phyloP scores from a whole-genome alignment of 2,888 invertebrate genomes.

The Drosophila helvetica region DNA sequence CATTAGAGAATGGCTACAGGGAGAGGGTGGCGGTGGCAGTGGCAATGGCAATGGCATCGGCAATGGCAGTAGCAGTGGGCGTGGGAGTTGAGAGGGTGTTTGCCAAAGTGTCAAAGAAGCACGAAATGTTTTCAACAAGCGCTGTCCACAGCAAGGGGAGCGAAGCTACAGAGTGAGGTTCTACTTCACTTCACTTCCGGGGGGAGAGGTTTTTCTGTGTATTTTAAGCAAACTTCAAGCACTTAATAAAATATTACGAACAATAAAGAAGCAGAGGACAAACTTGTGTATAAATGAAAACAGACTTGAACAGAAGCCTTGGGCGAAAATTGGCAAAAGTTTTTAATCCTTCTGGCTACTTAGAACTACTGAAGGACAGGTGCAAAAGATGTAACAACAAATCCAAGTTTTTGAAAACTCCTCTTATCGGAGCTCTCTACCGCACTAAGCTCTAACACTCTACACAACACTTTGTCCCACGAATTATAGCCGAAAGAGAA shows the following conservation, averaged over 20 bases:
- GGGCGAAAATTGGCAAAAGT: too few relatives aligned
- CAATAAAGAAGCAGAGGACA: neutral
- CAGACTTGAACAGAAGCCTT: neutral
- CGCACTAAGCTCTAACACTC: too few relatives aligned
- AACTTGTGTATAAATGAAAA: neutral
- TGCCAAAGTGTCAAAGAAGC: constrained; percentile 38
- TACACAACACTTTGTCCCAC: too few relatives aligned
- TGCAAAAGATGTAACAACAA: too few relatives aligned
- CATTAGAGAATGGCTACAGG: constrained; percentile 25
- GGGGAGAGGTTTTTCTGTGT: constrained; percentile 42
- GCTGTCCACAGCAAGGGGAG: constrained; percentile 9
- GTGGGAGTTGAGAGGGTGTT: neutral
- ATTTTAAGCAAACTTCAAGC: constrained; percentile 57
- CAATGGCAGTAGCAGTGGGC: constrained; percentile 1
- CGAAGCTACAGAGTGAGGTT: constrained; percentile 37
- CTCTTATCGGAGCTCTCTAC: too few relatives aligned
- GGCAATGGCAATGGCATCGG: neutral
- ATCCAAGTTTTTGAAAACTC: too few relatives aligned
- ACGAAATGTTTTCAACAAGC: constrained; percentile 32
- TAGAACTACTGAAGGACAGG: too few relatives aligned
- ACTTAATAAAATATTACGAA: constrained; percentile 58
- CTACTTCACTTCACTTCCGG: constrained; percentile 3
- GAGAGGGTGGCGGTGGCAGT: neutral
- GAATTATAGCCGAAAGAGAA: too few relatives aligned
- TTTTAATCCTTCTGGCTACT: too few relatives aligned